phyloP scores from a whole-genome alignment of 2,113 vertebrate species.

The Chrysochloris asiatica region DNA sequence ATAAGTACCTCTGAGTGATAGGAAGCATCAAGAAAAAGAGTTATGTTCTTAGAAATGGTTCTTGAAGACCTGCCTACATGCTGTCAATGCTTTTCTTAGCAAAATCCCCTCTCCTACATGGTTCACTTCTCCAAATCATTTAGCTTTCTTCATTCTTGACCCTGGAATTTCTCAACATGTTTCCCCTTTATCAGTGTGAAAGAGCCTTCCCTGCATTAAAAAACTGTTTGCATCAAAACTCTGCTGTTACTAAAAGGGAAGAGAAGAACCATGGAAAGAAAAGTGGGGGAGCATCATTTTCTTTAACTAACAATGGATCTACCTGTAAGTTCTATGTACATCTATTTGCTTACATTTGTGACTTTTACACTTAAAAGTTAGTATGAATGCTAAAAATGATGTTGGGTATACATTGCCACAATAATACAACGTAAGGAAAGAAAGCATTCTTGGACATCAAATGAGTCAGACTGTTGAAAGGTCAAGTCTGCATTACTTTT shows the following conservation, averaged over 20 bases:
- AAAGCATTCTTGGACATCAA: not conserved
- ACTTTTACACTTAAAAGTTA: not conserved
- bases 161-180: conserved; percentile 23
- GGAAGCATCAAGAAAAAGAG: not conserved
- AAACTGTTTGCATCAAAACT: not conserved
- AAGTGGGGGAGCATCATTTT: not conserved
- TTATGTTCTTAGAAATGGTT: not conserved
- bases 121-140: not conserved
- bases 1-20: not conserved
- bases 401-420: not conserved
- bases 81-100: not conserved
- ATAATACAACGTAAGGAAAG: conserved; percentile 4
- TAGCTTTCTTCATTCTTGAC: not conserved
- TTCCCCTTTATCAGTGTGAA: not conserved
- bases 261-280: conserved; percentile 11
- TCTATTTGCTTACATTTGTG: not conserved
- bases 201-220: not conserved
- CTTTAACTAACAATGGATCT: conserved; percentile 28
- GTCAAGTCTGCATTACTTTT: not conserved
- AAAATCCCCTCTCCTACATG: not conserved
- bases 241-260: not conserved
- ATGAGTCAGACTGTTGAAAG: conserved; percentile 6
- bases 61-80: not conserved
- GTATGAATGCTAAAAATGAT: conserved; percentile 14
- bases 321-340: not conserved